Evolutionary conservation across 2,113 vertebrate species (phyloP).

Genomic region (Spizaetus ornatus): DNA sequence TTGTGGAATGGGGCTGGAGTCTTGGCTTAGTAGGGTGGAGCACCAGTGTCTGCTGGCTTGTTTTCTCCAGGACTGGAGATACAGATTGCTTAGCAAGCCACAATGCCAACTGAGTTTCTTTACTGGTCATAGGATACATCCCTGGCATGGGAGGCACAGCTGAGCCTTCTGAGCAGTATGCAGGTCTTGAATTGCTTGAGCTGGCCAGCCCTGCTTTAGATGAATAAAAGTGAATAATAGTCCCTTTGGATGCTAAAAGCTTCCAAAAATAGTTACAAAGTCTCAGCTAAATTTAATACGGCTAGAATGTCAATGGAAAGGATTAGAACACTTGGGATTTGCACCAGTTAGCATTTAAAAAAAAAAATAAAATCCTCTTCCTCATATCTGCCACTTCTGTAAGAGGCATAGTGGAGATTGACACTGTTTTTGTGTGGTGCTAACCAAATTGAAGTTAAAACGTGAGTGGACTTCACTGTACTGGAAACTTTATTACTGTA

Average conservation of each 20-base stretch:
- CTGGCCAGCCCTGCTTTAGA: background rate
- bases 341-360: constrained; percentile 7
- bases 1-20: background rate
- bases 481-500: background rate
- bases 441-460: background rate
- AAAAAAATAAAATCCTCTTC: constrained; percentile 1
- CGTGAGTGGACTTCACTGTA: background rate
- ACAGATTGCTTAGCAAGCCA: background rate
- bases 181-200: background rate
- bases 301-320: constrained; percentile 41
- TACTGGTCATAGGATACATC: background rate
- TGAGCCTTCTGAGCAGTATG: background rate
- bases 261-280: constrained; percentile 54
- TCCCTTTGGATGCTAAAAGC: constrained; percentile 46
- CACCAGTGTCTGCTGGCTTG: background rate
- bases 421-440: background rate
- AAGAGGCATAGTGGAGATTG: background rate
- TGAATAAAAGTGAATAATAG: constrained; percentile 29
- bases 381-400: background rate
- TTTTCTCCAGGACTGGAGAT: background rate
- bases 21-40: background rate
- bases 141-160: background rate
- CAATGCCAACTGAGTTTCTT: rapidly evolving
- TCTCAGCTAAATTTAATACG: constrained; percentile 53
- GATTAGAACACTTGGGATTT: constrained; percentile 55